These are phyloP conservation scores for Silvanus unidentatus DNA, from an alignment of 2,888 invertebrate genomes.

Conservation along the genomic window DNA sequence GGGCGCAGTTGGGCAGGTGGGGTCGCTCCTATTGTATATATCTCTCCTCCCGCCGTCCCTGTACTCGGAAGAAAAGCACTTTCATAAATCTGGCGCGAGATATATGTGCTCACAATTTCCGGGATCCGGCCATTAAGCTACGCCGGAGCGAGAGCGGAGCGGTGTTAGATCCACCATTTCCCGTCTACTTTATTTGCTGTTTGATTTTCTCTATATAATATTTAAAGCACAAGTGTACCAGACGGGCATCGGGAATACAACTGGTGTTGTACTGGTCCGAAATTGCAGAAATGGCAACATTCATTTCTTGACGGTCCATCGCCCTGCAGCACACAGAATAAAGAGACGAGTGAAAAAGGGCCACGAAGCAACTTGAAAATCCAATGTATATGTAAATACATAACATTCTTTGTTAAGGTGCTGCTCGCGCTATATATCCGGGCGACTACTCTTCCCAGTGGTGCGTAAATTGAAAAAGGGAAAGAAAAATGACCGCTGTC, in stretches of 20 bases:
- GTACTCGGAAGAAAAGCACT: constrained; percentile 57
- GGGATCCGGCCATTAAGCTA: constrained; percentile 78
- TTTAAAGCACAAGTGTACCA: constrained; percentile 21
- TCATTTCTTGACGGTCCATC: constrained; percentile 19
- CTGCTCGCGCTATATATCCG: background rate
- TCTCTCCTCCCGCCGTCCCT: constrained; percentile 39
- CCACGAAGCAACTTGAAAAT: background rate
- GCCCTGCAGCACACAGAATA: constrained; percentile 20
- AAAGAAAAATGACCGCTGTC: constrained; percentile 55
- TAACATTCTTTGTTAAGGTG: background rate
- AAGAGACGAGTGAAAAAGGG: constrained; percentile 24
- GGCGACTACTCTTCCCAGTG: constrained; percentile 22
- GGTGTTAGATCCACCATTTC: constrained; percentile 40
- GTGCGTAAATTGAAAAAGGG: constrained; percentile 48
- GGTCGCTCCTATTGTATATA: constrained; percentile 43
- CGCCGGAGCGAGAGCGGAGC: constrained; percentile 39
- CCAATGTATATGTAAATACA: no score
- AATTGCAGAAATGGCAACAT: constrained; percentile 16
- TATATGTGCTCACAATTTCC: constrained; percentile 88
- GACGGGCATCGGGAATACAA: constrained; percentile 14
- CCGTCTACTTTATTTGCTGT: constrained; percentile 41
- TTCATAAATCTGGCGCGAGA: constrained; percentile 86
- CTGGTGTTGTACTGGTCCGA: no score
- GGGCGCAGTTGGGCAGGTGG: constrained; percentile 28
- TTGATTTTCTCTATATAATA: constrained; percentile 39